A percentile compares a stretch with the other conserved stretches of the same genome.
These are phyloP conservation scores for Siphlonurus alternatus DNA, from an alignment of 2,888 invertebrate genomes.

Conservation along the genomic window DNA sequence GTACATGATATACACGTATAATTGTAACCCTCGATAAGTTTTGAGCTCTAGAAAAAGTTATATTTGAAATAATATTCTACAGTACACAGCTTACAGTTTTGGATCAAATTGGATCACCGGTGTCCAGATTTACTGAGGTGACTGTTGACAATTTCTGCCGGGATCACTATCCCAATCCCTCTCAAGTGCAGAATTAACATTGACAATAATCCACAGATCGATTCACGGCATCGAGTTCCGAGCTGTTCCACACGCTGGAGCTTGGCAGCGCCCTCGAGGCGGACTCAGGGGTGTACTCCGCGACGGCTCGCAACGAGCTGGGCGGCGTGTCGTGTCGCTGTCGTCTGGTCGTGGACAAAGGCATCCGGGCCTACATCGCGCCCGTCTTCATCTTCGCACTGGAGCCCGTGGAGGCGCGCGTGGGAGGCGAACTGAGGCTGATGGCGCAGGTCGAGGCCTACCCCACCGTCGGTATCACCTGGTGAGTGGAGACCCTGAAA, in stretches of 20 bases:
- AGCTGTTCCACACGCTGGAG: constrained; percentile 72
- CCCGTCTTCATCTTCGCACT: constrained; percentile 58
- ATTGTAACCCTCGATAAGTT: too few relatives aligned
- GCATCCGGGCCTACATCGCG: constrained; percentile 61
- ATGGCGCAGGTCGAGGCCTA: constrained; percentile 39
- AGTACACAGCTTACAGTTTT: too few relatives aligned
- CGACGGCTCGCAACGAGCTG: constrained; percentile 56
- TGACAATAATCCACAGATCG: too few relatives aligned
- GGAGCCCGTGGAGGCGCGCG: constrained; percentile 43
- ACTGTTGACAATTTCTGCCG: too few relatives aligned
- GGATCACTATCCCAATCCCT: too few relatives aligned
- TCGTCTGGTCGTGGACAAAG: constrained; percentile 61
- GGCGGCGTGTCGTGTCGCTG: constrained; percentile 71
- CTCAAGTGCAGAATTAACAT: too few relatives aligned
- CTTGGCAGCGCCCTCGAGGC: constrained; percentile 58
- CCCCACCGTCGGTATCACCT: constrained; percentile 59
- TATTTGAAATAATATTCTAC: too few relatives aligned
- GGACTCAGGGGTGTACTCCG: constrained; percentile 67
- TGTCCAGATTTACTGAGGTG: too few relatives aligned
- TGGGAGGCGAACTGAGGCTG: constrained; percentile 42
- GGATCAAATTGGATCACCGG: too few relatives aligned
- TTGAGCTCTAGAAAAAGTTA: too few relatives aligned
- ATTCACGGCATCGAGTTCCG: constrained; percentile 48
- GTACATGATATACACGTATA: too few relatives aligned
- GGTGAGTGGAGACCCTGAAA: too few relatives aligned